Percentiles rank a stretch among this genome's conserved stretches.
phyloP scores from a whole-genome alignment of 2,113 vertebrate species.

The Protobothrops mucrosquamatus region DNA sequence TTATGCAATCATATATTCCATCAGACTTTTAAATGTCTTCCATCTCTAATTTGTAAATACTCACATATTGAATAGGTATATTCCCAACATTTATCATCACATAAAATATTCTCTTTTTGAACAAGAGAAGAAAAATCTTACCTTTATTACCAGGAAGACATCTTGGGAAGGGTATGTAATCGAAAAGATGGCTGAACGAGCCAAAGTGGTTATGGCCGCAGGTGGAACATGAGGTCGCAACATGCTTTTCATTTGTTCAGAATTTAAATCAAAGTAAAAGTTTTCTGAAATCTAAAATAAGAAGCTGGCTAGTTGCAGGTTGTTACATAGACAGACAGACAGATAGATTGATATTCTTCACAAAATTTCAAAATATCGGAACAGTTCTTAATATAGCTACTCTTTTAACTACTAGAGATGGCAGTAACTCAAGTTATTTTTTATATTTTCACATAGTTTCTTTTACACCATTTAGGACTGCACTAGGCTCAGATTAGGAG shows the following conservation, averaged over 20 bases:
- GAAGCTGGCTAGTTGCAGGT: background rate
- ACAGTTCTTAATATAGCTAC: background rate
- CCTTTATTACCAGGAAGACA: constrained; percentile 98
- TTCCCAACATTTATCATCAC: background rate
- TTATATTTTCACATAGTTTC: background rate
- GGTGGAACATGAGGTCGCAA: constrained; percentile 91
- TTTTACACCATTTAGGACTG: background rate
- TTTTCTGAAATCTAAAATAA: constrained; percentile 94
- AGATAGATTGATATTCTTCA: background rate
- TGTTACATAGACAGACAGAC: background rate
- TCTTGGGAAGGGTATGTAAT: constrained; percentile 98
- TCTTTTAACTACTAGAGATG: background rate
- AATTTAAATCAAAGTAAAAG: constrained; percentile 98
- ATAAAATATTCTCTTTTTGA: background rate
- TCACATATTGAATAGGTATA: too few species aligned
- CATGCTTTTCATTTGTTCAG: constrained; percentile 94
- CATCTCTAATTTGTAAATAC: too few species aligned
- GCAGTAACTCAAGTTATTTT: background rate
- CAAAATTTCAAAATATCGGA: background rate
- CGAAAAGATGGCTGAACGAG: constrained; percentile 95
- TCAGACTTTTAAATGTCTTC: background rate
- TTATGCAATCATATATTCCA: background rate
- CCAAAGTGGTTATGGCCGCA: constrained; percentile 94
- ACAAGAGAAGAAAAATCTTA: constrained; percentile 54
- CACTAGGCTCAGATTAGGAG: background rate